These are phyloP conservation scores for Patagioenas fasciata DNA, from an alignment of 2,113 vertebrate species.

Conservation along the genomic window DNA sequence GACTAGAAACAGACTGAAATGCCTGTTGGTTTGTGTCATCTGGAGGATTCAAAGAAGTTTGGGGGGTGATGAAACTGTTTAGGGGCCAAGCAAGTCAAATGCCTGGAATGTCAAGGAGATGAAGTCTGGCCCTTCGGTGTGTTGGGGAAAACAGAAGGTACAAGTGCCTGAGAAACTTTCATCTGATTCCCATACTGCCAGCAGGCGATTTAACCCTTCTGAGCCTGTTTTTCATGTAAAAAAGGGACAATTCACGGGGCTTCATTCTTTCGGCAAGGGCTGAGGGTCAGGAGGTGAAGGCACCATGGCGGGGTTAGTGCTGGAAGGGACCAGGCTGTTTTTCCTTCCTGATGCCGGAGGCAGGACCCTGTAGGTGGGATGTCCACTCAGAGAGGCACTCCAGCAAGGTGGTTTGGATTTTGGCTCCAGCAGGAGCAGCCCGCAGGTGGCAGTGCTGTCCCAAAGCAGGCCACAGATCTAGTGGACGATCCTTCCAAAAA, in stretches of 20 bases:
- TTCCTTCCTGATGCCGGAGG: neutral
- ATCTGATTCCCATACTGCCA: neutral
- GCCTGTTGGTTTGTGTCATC: neutral
- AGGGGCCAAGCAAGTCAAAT: neutral
- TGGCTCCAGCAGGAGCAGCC: neutral
- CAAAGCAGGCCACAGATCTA: too few species aligned
- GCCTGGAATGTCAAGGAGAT: neutral
- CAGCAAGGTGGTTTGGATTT: neutral
- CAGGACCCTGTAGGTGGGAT: too few species aligned
- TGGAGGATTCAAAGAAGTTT: neutral
- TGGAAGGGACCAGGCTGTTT: neutral
- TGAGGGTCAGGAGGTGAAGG: neutral
- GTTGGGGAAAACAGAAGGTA: neutral
- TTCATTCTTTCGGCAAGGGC: neutral
- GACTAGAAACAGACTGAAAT: neutral
- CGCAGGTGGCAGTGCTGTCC: neutral
- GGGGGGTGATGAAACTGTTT: neutral
- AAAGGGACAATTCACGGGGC: neutral
- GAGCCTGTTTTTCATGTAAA: rapidly evolving
- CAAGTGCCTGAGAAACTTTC: neutral
- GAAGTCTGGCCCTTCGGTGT: neutral
- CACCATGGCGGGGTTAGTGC: rapidly evolving
- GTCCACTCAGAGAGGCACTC: too few species aligned
- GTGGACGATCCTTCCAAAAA: neutral
- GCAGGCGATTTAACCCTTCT: neutral